These are phyloP conservation scores for Phymastichus coffea DNA, from an alignment of 1,140 invertebrate species.

Conservation along the genomic window DNA sequence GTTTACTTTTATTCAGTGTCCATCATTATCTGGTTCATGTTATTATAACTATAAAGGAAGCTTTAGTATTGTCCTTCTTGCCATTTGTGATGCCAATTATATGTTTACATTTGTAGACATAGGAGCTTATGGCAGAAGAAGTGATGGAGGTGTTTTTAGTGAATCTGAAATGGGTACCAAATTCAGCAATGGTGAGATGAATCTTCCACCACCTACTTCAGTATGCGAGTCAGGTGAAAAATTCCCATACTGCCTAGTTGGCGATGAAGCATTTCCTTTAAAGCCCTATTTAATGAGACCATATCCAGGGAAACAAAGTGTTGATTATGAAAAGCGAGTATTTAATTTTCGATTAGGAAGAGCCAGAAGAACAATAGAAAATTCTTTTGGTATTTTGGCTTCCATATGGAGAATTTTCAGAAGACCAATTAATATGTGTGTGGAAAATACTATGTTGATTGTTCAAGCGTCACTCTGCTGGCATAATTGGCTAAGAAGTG, in stretches of 20 bases:
- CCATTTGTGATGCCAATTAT: background rate
- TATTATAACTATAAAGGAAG: conserved; percentile 2
- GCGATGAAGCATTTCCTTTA: conserved; percentile 5
- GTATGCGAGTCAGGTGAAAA: background rate
- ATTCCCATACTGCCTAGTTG: background rate
- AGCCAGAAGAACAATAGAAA: background rate
- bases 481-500: too few species aligned
- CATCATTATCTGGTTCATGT: background rate
- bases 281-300: background rate
- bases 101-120: background rate
- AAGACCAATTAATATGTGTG: too few species aligned
- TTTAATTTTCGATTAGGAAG: background rate
- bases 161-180: background rate
- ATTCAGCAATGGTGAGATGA: background rate
- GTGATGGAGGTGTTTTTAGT: conserved; percentile 1
- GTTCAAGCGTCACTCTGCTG: background rate
- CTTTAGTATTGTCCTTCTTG: background rate
- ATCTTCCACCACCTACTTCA: background rate
- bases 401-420: background rate
- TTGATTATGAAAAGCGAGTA: too few species aligned
- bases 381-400: background rate
- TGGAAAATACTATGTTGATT: background rate
- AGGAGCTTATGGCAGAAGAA: background rate
- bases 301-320: background rate
- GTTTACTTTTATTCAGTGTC: background rate